These are phyloP conservation scores for Cotesia glomerata DNA, from an alignment of 1,140 invertebrate species.

Conservation along the genomic window DNA sequence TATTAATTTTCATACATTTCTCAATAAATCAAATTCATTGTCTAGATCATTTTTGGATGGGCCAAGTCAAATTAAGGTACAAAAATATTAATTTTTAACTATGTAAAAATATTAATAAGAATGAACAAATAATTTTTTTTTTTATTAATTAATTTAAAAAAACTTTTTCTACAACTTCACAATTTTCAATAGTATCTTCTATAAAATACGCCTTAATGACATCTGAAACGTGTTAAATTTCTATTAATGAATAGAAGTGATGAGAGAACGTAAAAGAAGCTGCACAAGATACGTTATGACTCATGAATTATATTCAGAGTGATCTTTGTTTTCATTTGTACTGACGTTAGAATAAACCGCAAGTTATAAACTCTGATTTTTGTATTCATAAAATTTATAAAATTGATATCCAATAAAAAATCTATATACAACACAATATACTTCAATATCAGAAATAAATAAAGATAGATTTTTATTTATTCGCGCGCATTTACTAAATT, in stretches of 20 bases:
- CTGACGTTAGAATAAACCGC: neutral
- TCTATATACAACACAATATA: too few relatives aligned
- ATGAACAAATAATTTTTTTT: too few relatives aligned
- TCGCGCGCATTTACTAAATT: too few relatives aligned
- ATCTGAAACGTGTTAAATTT: too few relatives aligned
- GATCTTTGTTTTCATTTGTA: too few relatives aligned
- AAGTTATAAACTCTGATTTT: too few relatives aligned
- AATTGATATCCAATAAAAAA: neutral
- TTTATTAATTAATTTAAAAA: too few relatives aligned
- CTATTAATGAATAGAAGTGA: too few relatives aligned
- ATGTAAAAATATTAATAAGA: neutral
- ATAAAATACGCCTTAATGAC: too few relatives aligned
- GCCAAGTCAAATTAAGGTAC: slow-evolving; percentile 7
- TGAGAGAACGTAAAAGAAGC: slow-evolving; percentile 1
- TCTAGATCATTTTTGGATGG: neutral
- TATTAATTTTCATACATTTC: slow-evolving; percentile 1
- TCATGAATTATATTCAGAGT: neutral
- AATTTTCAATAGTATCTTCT: too few relatives aligned
- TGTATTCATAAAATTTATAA: neutral
- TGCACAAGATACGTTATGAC: slow-evolving; percentile 16
- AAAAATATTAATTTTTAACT: neutral
- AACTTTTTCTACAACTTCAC: too few relatives aligned
- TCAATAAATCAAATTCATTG: neutral
- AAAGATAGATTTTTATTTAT: neutral
- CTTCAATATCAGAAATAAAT: neutral